Evolutionary conservation across 2,888 invertebrate genomes (phyloP).

Genomic region (Amphipoea lucens): DNA sequence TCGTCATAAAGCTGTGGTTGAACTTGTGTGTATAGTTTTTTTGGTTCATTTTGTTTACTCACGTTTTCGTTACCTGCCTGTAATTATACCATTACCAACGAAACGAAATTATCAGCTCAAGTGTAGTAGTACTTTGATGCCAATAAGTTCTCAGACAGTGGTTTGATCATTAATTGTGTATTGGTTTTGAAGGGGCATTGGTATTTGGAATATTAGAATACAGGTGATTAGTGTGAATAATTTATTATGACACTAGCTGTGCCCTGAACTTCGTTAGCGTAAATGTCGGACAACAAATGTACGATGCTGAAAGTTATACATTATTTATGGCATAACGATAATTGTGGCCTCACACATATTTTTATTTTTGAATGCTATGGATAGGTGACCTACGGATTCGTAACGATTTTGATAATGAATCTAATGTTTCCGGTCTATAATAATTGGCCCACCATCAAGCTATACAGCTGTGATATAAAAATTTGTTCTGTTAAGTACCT

Average conservation of each 20-base stretch:
- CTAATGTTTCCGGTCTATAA: slow-evolving; percentile 2
- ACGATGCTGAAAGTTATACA: neutral
- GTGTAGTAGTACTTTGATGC: neutral
- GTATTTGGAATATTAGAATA: too few relatives aligned
- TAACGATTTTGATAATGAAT: slow-evolving; percentile 26
- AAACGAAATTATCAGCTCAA: slow-evolving; percentile 3
- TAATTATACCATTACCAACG: neutral
- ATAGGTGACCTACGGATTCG: neutral
- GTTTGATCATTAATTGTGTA: too few relatives aligned
- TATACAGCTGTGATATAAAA: neutral
- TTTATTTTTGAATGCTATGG: slow-evolving; percentile 2
- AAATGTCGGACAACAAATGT: too few relatives aligned
- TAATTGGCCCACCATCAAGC: neutral
- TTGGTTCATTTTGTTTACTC: neutral
- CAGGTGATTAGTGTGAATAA: too few relatives aligned
- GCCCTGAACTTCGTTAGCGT: too few relatives aligned
- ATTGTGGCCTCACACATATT: neutral
- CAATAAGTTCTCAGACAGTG: neutral
- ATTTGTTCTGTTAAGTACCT: neutral
- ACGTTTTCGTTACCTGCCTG: slow-evolving; percentile 9
- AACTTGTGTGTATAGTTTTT: too few relatives aligned
- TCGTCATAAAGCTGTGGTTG: too few relatives aligned
- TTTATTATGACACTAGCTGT: too few relatives aligned
- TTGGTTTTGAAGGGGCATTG: too few relatives aligned
- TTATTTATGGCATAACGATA: neutral